Percentiles rank a stretch among this genome's conserved stretches.
Evolutionary conservation across 2,113 vertebrate species (phyloP).

Genomic region (Oreochromis niloticus): DNA sequence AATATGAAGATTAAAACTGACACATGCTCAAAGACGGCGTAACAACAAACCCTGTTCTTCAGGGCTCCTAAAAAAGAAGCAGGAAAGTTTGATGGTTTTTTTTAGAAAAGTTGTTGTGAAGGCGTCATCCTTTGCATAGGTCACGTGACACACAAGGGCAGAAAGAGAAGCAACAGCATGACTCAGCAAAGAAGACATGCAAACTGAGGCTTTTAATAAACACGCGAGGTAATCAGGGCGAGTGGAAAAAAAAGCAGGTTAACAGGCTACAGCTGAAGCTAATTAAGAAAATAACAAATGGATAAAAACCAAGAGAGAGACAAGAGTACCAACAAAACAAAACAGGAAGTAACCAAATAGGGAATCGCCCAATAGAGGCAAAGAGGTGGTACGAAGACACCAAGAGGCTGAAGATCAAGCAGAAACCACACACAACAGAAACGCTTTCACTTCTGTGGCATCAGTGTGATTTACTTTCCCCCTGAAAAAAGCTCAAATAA

Average conservation of each 20-base stretch:
- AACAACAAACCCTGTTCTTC: neutral
- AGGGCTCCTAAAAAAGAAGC: neutral
- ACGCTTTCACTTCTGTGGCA: neutral
- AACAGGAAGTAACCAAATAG: neutral
- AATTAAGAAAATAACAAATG: neutral
- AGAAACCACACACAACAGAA: neutral
- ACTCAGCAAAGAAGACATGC: neutral
- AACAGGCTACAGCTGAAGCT: neutral
- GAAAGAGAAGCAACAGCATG: neutral
- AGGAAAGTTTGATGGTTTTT: neutral
- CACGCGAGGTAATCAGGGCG: neutral
- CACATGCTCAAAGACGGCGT: neutral
- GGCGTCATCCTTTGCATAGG: neutral
- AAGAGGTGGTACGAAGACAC: neutral
- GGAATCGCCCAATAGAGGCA: neutral
- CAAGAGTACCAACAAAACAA: neutral
- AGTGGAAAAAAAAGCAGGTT: neutral
- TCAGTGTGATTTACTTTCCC: neutral
- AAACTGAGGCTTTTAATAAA: neutral
- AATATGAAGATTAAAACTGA: neutral
- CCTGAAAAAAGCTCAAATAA: neutral
- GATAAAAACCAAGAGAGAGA: neutral
- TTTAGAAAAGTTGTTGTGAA: accelerated
- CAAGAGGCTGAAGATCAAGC: neutral
- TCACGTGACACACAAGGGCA: accelerated